phyloP scores from a whole-genome alignment of 2,797 vertebrate species.

The Chelmon rostratus region DNA sequence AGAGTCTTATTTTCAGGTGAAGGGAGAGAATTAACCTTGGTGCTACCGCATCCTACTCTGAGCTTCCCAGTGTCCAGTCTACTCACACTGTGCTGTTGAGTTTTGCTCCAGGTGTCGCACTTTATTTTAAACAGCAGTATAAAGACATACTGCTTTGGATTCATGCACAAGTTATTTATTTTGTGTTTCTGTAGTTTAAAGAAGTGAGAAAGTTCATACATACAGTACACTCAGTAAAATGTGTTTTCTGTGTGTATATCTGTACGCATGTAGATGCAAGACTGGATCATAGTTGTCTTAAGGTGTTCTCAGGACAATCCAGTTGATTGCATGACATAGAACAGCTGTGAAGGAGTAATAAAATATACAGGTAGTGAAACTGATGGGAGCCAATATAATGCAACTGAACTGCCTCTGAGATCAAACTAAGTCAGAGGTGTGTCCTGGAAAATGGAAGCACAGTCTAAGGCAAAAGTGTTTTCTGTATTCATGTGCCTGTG shows the following conservation, averaged over 20 bases:
- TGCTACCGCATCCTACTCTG: conserved; percentile 3
- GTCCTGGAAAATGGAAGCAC: conserved; percentile 28
- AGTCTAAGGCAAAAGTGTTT: conserved; percentile 9
- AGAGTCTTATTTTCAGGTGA: neutral
- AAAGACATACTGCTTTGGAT: conserved; percentile 8
- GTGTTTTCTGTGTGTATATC: neutral
- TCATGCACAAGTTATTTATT: neutral
- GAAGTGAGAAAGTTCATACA: neutral
- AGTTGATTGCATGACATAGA: conserved; percentile 27
- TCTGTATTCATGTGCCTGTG: conserved; percentile 29
- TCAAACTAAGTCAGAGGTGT: conserved; percentile 25
- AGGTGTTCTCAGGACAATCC: conserved; percentile 30
- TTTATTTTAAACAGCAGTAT: neutral
- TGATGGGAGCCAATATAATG: conserved; percentile 41
- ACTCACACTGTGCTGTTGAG: neutral
- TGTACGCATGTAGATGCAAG: neutral
- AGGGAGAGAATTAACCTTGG: neutral
- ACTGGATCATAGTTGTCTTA: conserved; percentile 22
- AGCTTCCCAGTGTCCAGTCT: neutral
- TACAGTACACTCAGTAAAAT: conserved; percentile 9
- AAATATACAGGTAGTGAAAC: conserved; percentile 33
- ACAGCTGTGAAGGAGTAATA: conserved; percentile 49
- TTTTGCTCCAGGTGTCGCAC: neutral
- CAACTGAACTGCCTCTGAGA: conserved; percentile 27
- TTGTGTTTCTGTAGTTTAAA: neutral